Evolutionary conservation across 2,888 invertebrate genomes (phyloP), one percentile per base, ranked within the genome.

Genomic region (Scaptomyza cyrtandrae): DNA sequence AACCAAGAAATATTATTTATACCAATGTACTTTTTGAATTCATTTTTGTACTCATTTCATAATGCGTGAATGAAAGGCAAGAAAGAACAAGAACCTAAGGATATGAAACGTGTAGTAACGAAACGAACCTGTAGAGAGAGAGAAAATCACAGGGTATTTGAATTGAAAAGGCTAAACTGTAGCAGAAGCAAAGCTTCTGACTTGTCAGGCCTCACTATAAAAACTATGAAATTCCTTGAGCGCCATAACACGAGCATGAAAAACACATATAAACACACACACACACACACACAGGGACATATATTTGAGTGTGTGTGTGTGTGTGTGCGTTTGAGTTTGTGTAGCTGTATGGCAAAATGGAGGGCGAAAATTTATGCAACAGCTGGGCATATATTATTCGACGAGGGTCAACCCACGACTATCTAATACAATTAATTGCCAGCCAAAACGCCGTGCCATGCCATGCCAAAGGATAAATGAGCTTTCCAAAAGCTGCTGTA

Each of bases 331-430:
- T n/a, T n/a, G n/a, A n/a, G n/a, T n/a, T n/a, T n/a, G n/a, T n/a
- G n/a, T n/a, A n/a, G n/a, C n/a, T 27, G 27, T 44, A 49, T 73
- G 66, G 65, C 76, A 68, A 87, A 82, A 84, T 84, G n/a, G n/a
- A n/a, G n/a, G n/a, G 81, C 65, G 78, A 73, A 82, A 73, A 83
- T 83, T 82, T 83, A 83, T 88, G 83, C 88, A 83, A 88, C 83
- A 88, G 88, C 83, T 88, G 88, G 65, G 76, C 61, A 59, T 49
- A 45, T 56, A 64, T 49, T 48, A 71, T 54, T 39, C 33, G 29
- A 37, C 80, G 86, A 86, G 80, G 82, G 88, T 19, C 19, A 19
- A 52, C 49, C 41, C 13, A 66, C n/a, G 0, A 41, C 37, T 37
- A 27, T 4, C 11, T 5, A 7, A 9, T 19, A n/a, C 31, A 33